A percentile compares a stretch with the other conserved stretches of the same genome.
These are phyloP conservation scores for Oostethus manadensis DNA, from an alignment of 2,113 vertebrate genomes.

Conservation along the genomic window DNA sequence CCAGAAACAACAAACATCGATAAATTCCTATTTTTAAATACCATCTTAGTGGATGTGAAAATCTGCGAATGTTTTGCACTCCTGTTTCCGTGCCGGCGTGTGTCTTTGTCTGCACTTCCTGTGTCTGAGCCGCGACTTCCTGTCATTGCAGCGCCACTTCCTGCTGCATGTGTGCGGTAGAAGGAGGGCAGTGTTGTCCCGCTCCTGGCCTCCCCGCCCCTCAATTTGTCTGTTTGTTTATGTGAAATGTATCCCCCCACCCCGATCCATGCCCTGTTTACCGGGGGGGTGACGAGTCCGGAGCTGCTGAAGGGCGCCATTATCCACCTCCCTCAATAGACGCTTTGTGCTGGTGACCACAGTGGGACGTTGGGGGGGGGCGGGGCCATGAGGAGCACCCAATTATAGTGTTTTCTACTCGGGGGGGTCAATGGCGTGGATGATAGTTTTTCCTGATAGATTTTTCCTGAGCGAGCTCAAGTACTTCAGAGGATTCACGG, in stretches of 20 bases:
- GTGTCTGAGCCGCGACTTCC: slow-evolving; percentile 41
- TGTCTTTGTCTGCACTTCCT: neutral
- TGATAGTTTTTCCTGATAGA: neutral
- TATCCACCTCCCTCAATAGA: slow-evolving; percentile 66
- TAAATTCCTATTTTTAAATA: too few species aligned
- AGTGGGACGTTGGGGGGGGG: slow-evolving; percentile 26
- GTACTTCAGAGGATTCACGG: neutral
- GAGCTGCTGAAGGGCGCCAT: slow-evolving; percentile 62
- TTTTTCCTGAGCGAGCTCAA: neutral
- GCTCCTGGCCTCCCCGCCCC: neutral
- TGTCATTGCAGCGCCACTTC: slow-evolving; percentile 50
- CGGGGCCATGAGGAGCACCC: slow-evolving; percentile 30
- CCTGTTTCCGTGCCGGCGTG: too few species aligned
- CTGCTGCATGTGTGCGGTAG: slow-evolving; percentile 27
- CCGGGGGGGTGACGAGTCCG: slow-evolving; percentile 7
- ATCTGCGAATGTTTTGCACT: too few species aligned
- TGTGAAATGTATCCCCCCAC: slow-evolving; percentile 30
- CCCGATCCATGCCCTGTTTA: neutral
- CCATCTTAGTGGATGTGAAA: too few species aligned
- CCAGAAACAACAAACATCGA: too few species aligned
- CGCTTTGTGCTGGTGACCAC: slow-evolving; percentile 54
- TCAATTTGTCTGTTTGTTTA: slow-evolving; percentile 44
- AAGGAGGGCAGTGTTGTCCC: slow-evolving; percentile 21
- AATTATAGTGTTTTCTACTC: slow-evolving; percentile 60
- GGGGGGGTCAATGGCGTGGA: neutral